phyloP scores from a whole-genome alignment of 1,140 invertebrate genomes.

The Prorops nasuta region DNA sequence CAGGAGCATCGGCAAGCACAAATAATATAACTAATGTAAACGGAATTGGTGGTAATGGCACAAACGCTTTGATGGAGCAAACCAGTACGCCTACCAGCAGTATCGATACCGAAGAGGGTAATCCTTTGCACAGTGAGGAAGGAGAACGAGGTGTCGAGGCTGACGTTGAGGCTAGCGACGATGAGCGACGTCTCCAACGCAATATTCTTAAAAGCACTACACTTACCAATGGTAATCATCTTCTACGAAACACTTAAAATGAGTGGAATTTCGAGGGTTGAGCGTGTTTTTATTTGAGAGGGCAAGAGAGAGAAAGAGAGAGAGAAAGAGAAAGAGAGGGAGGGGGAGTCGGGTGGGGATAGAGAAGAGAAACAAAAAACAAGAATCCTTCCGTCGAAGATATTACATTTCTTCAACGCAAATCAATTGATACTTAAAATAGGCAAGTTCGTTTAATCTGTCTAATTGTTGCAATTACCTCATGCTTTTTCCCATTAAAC shows the following conservation, averaged over 20 bases:
- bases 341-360: no score
- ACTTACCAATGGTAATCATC: constrained; percentile 35
- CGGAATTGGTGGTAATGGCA: constrained; percentile 31
- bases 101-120: constrained; percentile 62
- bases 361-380: no score
- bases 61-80: constrained; percentile 32
- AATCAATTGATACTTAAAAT: no score
- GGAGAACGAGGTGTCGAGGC: constrained; percentile 60
- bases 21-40: neutral
- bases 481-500: no score
- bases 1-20: neutral
- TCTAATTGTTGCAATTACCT: no score
- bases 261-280: no score
- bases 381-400: no score
- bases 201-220: no score
- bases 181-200: constrained; percentile 39
- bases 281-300: neutral
- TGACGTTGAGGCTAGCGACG: constrained; percentile 63
- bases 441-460: no score
- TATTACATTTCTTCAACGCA: no score
- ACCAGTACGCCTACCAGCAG: constrained; percentile 63
- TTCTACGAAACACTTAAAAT: constrained; percentile 32
- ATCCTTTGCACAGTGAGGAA: constrained; percentile 54
- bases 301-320: neutral
- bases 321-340: neutral